phyloP scores from a whole-genome alignment of 2,113 vertebrate species.

The Forbesichthys agassizii region DNA sequence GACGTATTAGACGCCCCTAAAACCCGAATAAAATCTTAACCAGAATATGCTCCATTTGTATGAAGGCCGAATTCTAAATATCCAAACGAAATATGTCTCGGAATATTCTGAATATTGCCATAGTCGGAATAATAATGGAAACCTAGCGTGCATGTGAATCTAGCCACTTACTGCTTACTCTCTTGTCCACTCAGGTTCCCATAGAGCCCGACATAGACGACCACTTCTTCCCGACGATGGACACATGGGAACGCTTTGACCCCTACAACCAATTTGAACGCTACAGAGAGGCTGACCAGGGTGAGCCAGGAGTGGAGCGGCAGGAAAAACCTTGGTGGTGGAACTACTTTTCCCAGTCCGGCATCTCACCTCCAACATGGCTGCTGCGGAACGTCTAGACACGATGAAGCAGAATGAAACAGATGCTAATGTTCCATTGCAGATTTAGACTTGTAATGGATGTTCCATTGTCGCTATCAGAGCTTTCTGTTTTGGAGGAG shows the following conservation, averaged over 20 bases:
- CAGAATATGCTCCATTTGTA: too few species aligned
- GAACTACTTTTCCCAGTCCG: slow-evolving; percentile 89
- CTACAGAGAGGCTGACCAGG: slow-evolving; percentile 44
- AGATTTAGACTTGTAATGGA: slow-evolving; percentile 18
- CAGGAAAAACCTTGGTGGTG: slow-evolving; percentile 97
- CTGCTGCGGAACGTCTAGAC: slow-evolving; percentile 82
- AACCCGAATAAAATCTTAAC: too few species aligned
- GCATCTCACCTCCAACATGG: slow-evolving; percentile 85
- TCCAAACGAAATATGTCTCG: too few species aligned
- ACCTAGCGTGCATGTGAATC: background rate
- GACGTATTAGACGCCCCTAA: too few species aligned
- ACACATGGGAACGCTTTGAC: slow-evolving; percentile 73
- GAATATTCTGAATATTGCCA: too few species aligned
- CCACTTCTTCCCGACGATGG: slow-evolving; percentile 69
- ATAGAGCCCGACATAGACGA: slow-evolving; percentile 71
- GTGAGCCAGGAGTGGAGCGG: slow-evolving; percentile 54
- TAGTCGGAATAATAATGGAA: too few species aligned
- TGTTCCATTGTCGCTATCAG: slow-evolving; percentile 1
- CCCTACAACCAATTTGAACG: slow-evolving; percentile 80
- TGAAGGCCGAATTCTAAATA: too few species aligned
- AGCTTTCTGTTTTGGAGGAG: slow-evolving; percentile 3
- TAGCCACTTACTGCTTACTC: background rate
- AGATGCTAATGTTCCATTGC: slow-evolving; percentile 5
- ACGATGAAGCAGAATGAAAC: background rate
- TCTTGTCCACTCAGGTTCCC: slow-evolving; percentile 47